Conservation (phyloP, 2,797 vertebrate species). For the Siniperca undulata region DNA sequence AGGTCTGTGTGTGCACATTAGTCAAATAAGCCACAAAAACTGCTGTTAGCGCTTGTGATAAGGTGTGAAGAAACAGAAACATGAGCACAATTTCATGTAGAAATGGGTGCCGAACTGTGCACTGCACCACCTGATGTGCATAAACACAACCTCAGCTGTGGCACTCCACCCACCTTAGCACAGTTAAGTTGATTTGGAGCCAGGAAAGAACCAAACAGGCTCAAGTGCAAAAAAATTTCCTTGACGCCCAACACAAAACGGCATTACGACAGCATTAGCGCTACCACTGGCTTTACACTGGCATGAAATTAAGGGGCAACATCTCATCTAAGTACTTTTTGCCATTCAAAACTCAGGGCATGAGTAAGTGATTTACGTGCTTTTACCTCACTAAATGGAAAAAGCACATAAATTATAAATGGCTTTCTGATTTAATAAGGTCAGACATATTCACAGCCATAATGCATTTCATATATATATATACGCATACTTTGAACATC, state of each 20-base stretch:
- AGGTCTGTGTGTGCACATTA: neutral
- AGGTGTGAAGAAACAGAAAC: neutral
- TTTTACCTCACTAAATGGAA: conserved; percentile 22
- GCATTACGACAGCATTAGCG: neutral
- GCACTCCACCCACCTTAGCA: conserved; percentile 18
- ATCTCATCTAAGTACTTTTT: neutral
- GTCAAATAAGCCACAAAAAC: neutral
- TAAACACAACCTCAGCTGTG: conserved; percentile 5
- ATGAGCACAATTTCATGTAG: neutral
- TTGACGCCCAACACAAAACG: neutral
- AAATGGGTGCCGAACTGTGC: neutral
- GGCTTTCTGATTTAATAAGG: conserved; percentile 9
- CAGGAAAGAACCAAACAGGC: conserved; percentile 41
- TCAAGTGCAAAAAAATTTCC: neutral
- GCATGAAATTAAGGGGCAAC: conserved; percentile 8
- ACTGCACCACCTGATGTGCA: neutral
- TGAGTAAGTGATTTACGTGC: neutral
- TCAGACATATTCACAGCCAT: neutral
- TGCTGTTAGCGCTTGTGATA: neutral
- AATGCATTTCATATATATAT: neutral
- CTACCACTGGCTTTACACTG: neutral
- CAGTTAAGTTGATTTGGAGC: conserved; percentile 13
- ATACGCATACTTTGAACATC: neutral
- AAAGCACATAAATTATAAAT: neutral
- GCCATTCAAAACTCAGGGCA: conserved; percentile 4